Conservation (phyloP, 2,888 invertebrate species). For the Ditula angustiorana region DNA sequence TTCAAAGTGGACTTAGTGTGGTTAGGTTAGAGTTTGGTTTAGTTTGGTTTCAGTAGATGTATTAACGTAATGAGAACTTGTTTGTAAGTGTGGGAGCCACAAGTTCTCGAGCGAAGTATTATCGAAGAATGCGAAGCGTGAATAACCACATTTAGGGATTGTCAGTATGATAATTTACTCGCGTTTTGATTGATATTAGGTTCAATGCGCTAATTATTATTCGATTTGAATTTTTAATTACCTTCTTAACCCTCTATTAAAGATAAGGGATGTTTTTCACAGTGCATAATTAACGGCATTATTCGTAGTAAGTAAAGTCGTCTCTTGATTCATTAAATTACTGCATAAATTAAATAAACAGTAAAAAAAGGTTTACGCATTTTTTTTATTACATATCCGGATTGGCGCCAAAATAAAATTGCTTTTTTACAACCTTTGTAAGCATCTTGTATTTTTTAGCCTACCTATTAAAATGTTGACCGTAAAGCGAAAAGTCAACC, state of each 20-base stretch:
- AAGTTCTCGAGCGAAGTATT: conserved; percentile 72
- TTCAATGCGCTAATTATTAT: conserved; percentile 38
- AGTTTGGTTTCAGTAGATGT: conserved; percentile 47
- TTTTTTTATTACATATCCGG: not conserved
- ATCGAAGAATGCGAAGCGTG: conserved; percentile 82
- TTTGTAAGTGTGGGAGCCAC: conserved; percentile 71
- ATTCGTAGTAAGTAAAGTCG: not conserved
- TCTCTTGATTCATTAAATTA: not conserved
- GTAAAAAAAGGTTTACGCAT: not conserved
- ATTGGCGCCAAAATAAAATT: conserved; percentile 40
- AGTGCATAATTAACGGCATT: not conserved
- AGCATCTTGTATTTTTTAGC: conserved; percentile 37
- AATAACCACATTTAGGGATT: conserved; percentile 83
- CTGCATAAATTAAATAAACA: not conserved
- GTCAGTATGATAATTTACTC: conserved; percentile 76
- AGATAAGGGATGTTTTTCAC: too few species aligned
- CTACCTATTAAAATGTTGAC: conserved; percentile 45
- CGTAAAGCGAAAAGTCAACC: conserved; percentile 65
- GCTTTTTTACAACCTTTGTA: conserved; percentile 16
- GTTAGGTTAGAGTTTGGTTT: conserved; percentile 46
- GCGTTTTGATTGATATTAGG: conserved; percentile 62
- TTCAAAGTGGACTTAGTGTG: conserved; percentile 49
- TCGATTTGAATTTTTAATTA: conserved; percentile 24
- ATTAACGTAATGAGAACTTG: conserved; percentile 72
- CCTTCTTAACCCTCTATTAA: too few species aligned